phyloP scores from a whole-genome alignment of 2,113 vertebrate genomes.

The Empidonax alnorum region DNA sequence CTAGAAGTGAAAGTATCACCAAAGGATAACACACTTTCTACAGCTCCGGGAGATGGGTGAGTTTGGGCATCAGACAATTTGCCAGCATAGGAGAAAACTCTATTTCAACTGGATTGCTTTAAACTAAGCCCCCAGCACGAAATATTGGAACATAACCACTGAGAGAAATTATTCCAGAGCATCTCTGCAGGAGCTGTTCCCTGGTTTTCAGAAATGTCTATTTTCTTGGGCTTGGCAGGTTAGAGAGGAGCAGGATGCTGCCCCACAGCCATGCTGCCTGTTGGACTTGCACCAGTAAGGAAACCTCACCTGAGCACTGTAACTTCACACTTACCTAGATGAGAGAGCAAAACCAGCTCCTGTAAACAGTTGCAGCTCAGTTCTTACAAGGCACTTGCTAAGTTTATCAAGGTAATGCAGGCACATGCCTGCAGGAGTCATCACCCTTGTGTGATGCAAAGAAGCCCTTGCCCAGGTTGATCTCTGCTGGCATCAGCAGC shows the following conservation, averaged over 20 bases:
- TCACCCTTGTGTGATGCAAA: too few relatives aligned
- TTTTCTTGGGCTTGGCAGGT: neutral
- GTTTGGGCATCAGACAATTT: neutral
- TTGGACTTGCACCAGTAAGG: fast-evolving
- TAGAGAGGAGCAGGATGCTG: neutral
- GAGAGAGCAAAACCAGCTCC: neutral
- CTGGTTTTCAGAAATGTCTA: neutral
- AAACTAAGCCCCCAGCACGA: neutral
- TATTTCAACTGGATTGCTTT: neutral
- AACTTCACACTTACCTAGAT: neutral
- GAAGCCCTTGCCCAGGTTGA: neutral
- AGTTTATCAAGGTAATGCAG: too few relatives aligned
- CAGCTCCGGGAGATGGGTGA: neutral
- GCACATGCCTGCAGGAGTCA: neutral
- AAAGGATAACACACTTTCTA: neutral
- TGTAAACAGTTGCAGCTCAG: neutral
- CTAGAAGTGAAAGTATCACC: neutral
- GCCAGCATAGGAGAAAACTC: neutral
- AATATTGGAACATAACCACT: neutral
- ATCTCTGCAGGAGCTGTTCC: neutral
- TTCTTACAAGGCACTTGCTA: fast-evolving
- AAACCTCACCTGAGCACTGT: neutral
- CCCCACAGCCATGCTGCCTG: neutral
- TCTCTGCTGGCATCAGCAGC: neutral
- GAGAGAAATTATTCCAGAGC: neutral